Conservation (phyloP, 2,113 vertebrate genomes). For the Trogon surrucura region DNA sequence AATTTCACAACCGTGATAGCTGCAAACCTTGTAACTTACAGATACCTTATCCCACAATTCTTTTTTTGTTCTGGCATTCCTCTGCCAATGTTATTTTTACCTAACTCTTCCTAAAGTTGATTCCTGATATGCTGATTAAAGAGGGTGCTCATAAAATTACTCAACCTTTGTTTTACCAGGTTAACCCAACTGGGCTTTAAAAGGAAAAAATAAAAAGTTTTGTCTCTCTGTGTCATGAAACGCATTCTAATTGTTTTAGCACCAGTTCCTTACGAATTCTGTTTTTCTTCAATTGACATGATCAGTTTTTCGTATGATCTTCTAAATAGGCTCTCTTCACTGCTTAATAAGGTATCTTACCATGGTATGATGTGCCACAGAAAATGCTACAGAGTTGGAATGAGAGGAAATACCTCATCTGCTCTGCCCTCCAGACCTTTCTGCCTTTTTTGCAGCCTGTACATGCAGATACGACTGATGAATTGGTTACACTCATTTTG, state of each 20-base stretch:
- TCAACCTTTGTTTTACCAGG: neutral
- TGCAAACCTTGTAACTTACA: neutral
- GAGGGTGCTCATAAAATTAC: neutral
- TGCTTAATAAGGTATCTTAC: neutral
- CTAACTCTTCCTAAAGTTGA: neutral
- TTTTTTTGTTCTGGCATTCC: neutral
- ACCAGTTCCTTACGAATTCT: neutral
- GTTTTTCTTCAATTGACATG: neutral
- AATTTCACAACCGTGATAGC: neutral
- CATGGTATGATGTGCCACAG: neutral
- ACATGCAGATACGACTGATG: neutral
- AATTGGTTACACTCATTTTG: neutral
- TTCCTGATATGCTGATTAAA: neutral
- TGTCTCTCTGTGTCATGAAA: accelerated
- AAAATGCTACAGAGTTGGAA: neutral
- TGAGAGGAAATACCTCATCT: neutral
- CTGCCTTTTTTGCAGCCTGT: neutral
- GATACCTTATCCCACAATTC: accelerated
- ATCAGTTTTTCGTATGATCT: neutral
- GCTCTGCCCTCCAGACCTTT: neutral
- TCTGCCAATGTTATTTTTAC: neutral
- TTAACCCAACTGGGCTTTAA: neutral
- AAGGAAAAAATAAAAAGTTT: neutral
- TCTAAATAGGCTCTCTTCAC: neutral
- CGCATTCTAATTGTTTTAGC: neutral